Percentiles rank a stretch among this genome's conserved stretches.
These are phyloP conservation scores for Agrypnia vestita DNA, from an alignment of 1,140 invertebrate species.

Conservation along the genomic window DNA sequence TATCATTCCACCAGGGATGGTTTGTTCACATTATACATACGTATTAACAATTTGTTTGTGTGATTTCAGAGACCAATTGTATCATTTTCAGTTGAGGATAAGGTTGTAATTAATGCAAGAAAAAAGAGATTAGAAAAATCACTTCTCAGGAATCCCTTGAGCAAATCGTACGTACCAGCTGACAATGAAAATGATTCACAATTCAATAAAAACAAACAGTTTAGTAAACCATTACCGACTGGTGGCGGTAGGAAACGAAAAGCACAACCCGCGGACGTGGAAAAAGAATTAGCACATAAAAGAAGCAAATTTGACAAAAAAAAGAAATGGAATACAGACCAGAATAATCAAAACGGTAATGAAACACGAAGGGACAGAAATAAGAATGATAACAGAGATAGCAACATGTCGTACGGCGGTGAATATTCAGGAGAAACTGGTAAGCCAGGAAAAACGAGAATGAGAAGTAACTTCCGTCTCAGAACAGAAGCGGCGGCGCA, in stretches of 20 bases:
- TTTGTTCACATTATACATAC: too few species aligned
- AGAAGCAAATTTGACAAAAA: constrained; percentile 62
- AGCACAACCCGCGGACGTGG: constrained; percentile 67
- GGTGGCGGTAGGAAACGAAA: constrained; percentile 64
- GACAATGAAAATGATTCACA: constrained; percentile 23
- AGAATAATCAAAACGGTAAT: constrained; percentile 56
- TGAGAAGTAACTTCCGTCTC: constrained; percentile 79
- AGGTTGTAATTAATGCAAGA: constrained; percentile 82
- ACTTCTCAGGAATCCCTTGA: constrained; percentile 77
- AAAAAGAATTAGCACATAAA: constrained; percentile 68
- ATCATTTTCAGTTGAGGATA: constrained; percentile 95
- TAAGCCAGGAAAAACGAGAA: constrained; percentile 77
- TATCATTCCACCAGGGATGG: too few species aligned
- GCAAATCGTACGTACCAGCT: constrained; percentile 64
- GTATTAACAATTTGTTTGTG: constrained; percentile 16
- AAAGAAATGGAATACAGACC: constrained; percentile 62
- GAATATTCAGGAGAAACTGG: constrained; percentile 77
- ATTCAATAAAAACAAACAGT: constrained; percentile 15
- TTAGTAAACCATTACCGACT: constrained; percentile 34
- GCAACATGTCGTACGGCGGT: constrained; percentile 59
- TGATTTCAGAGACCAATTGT: constrained; percentile 90
- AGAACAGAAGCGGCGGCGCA: constrained; percentile 78
- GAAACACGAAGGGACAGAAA: constrained; percentile 56
- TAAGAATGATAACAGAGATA: constrained; percentile 62
- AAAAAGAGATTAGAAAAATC: constrained; percentile 82